phyloP scores from a whole-genome alignment of 2,797 vertebrate species.

The Neopelma chrysocephalum region DNA sequence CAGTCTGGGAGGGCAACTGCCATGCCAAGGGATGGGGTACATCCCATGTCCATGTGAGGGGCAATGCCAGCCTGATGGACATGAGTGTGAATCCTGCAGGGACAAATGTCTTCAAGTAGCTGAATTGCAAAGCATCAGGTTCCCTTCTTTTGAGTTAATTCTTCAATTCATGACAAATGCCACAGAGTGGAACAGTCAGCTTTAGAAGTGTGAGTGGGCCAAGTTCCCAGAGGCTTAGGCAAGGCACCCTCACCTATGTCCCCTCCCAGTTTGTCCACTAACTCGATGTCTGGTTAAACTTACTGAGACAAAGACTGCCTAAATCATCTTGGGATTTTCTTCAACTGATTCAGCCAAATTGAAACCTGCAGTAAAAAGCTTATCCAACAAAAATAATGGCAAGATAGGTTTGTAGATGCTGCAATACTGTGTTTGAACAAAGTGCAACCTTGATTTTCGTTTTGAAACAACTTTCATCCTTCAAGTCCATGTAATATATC shows the following conservation, averaged over 20 bases:
- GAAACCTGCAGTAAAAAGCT: neutral
- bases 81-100: neutral
- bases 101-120: neutral
- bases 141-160: neutral
- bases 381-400: neutral
- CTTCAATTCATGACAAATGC: neutral
- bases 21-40: neutral
- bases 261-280: neutral
- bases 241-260: neutral
- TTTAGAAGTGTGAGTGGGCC: neutral
- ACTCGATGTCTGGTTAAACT: neutral
- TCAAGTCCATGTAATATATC: neutral
- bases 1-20: neutral
- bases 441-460: neutral
- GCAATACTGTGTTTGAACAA: neutral
- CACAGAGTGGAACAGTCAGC: neutral
- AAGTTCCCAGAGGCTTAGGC: neutral
- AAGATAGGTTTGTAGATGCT: neutral
- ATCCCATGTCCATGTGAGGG: rapidly evolving
- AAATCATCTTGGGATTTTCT: neutral
- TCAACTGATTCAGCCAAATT: neutral
- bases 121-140: neutral
- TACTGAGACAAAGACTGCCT: neutral
- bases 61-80: neutral
- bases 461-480: neutral